These are phyloP conservation scores for Sebastes vulpes DNA, from an alignment of 2,797 vertebrate genomes.

Conservation along the genomic window DNA sequence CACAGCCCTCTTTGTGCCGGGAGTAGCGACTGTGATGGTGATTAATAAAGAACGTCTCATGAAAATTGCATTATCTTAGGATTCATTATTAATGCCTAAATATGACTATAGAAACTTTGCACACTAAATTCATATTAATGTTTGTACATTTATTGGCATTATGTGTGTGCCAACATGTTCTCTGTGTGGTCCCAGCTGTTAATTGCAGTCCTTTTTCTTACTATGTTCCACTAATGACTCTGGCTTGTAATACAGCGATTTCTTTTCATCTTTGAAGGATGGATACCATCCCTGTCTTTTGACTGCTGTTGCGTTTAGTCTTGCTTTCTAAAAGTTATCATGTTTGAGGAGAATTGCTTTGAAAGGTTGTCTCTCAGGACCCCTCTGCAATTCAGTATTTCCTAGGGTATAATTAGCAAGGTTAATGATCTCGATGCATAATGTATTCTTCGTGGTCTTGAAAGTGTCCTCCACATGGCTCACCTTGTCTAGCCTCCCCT, in stretches of 20 bases:
- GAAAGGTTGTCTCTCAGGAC: neutral
- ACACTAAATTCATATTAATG: slow-evolving; percentile 7
- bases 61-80: slow-evolving; percentile 73
- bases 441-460: slow-evolving; percentile 37
- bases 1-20: slow-evolving; percentile 47
- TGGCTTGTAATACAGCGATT: neutral
- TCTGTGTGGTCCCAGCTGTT: neutral
- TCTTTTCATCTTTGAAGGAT: slow-evolving; percentile 6
- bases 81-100: slow-evolving; percentile 78
- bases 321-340: neutral
- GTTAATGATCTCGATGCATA: slow-evolving; percentile 50
- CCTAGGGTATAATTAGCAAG: slow-evolving; percentile 24
- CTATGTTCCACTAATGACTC: neutral
- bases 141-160: slow-evolving; percentile 5
- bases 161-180: neutral
- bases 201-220: neutral
- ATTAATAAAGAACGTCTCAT: slow-evolving; percentile 79
- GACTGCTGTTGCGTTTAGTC: neutral
- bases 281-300: neutral
- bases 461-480: slow-evolving; percentile 38
- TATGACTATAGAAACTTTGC: slow-evolving; percentile 49
- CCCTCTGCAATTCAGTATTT: slow-evolving; percentile 15
- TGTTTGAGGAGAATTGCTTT: slow-evolving; percentile 5
- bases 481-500: neutral
- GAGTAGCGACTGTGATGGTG: slow-evolving; percentile 63